Base-by-base conservation (phyloP, 2,797 vertebrate genomes). In the Psittacula echo region DNA sequence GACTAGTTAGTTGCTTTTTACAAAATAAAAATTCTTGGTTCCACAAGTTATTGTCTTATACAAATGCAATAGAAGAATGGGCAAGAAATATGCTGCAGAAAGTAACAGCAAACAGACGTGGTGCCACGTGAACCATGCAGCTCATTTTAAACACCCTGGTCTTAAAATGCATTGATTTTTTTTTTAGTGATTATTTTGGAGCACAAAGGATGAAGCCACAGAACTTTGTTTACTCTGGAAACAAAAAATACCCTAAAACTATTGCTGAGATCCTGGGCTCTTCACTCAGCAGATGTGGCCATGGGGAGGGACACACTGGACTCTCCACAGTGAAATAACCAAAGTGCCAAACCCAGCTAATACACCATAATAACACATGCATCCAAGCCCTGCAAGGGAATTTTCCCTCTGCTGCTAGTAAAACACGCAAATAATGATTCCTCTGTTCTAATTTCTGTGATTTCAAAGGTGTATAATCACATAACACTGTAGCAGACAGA, bases 11-110 rank as follows among this genome's bases (percentile, higher is more conserved):
- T 74, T 89, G 60, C 32, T 45, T 94, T 93, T 91, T 47, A 72
- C 58, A 83, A 95, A 93, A 84, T 24, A 90, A 79, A 71, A 89
- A 75, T 79, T 91, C 79, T 94, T 78, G 70, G 62, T 83, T 94
- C 67, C 64, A 73, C 78, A 82, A 95, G 79, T 94, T 89, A 94
- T 94, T 97, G 93, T 96, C 61, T 93, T 88, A 29, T 53, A 82
- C 64, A 96, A 94, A 90, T 51, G 64, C 58, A 83, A 79, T 10
- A 80, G 74, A 85, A 93, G 82, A 94, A 84, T 83, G 61, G 85
- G 50, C 47, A 87, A 85, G 90, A 95, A 95, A 77, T 44, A 74
- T 4, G 7, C n/a, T 42, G 26, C 45, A 79, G 68, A 93, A 78
- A 90, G 72, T 85, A 92, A 95, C 81, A 95, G 65, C 90, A 95